Evolutionary conservation across 1,140 invertebrate genomes (phyloP).

Genomic region (Triops longicaudatus): DNA sequence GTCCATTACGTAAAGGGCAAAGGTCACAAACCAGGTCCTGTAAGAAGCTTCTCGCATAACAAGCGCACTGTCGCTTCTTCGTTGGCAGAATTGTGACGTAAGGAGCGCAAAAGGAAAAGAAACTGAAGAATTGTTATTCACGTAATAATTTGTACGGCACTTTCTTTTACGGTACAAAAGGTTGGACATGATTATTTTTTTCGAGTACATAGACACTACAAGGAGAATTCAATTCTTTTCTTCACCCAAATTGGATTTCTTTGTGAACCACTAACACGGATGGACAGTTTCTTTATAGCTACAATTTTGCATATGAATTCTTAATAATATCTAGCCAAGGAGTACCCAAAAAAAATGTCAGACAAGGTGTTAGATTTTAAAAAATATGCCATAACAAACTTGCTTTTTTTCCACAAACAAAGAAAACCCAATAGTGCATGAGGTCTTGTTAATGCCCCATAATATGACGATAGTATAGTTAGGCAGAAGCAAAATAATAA

Average conservation of each 20-base stretch:
- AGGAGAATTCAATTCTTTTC: background rate
- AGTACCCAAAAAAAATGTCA: background rate
- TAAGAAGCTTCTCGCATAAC: background rate
- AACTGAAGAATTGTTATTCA: background rate
- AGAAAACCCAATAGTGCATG: background rate
- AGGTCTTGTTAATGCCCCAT: background rate
- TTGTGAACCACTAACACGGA: background rate
- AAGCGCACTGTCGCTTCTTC: background rate
- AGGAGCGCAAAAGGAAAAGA: background rate
- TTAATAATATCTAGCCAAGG: background rate
- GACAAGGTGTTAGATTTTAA: background rate
- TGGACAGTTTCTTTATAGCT: background rate
- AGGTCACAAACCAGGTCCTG: no score
- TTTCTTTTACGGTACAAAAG: conserved; percentile 13
- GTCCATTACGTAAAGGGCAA: no score
- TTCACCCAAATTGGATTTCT: background rate
- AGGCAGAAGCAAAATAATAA: background rate
- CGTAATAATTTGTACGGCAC: conserved; percentile 3
- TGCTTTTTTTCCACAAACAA: background rate
- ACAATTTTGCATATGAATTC: background rate
- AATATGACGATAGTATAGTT: background rate
- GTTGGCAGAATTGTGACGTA: background rate
- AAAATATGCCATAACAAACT: background rate
- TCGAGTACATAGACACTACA: conserved; percentile 10
- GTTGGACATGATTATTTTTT: background rate